Evolutionary conservation across 2,888 invertebrate species (phyloP), one percentile per base, ranked within the genome.

Genomic region (Meandrusa payeni): DNA sequence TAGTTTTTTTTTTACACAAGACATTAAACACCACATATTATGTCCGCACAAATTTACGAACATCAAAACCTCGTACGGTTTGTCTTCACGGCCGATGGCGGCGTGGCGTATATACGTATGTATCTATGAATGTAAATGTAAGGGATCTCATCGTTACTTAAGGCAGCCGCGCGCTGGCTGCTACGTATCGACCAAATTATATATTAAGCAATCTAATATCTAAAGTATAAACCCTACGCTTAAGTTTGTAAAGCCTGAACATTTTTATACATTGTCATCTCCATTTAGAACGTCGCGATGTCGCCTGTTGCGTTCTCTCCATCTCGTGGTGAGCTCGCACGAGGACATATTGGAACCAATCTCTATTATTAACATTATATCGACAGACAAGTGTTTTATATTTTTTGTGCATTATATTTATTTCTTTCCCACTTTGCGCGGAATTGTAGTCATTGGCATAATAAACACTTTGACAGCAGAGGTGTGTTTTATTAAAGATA

Each of bases 221-320:
- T 13, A 15, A 20, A 26, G n/a, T n/a, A n/a, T n/a, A n/a, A n/a
- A n/a, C n/a, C n/a, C n/a, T 38, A 43, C 43, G 38, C 38, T 43
- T 38, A 38, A 43, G 37, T 34, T 41, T 34, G 22, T 41, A 28
- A 28, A 20, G 15, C 10, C 22, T 15, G 13, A n/a, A 12, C 7
- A 6, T 4, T 32, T 41, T 41, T 41, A 20, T 41, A 41, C n/a
- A 26, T 34, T n/a, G n/a, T n/a, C n/a, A n/a, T n/a, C n/a, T n/a
- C n/a, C n/a, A n/a, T n/a, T n/a, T n/a, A n/a, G n/a, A n/a, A n/a
- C n/a, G n/a, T n/a, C n/a, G n/a, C n/a, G n/a, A n/a, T n/a, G n/a
- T n/a, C n/a, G n/a, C n/a, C n/a, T n/a, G n/a, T n/a, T n/a, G n/a
- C n/a, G n/a, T n/a, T n/a, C n/a, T n/a, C n/a, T n/a, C n/a, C n/a